A percentile compares a stretch with the other conserved stretches of the same genome.
Conservation (phyloP, 2,797 vertebrate genomes). For the Caiman crocodilus region DNA sequence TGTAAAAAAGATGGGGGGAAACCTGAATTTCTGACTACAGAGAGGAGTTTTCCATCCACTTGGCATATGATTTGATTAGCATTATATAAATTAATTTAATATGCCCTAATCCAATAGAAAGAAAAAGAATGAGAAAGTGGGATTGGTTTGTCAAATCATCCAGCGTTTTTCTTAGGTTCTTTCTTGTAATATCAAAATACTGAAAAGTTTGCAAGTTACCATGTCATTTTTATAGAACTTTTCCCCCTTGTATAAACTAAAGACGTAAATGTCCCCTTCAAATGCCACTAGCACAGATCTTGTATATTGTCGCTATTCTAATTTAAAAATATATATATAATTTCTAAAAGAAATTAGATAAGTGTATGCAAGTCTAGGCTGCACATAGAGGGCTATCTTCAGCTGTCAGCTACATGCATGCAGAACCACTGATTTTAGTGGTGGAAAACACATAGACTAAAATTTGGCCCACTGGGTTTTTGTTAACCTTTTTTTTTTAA, state of each 20-base stretch:
- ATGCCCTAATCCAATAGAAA: constrained; percentile 39
- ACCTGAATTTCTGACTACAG: not conserved
- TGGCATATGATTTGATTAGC: constrained; percentile 49
- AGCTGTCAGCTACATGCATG: constrained; percentile 39
- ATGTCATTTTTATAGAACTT: constrained; percentile 53
- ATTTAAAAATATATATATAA: constrained; percentile 60
- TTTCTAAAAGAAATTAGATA: constrained; percentile 62
- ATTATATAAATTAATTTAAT: constrained; percentile 53
- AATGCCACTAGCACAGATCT: constrained; percentile 69
- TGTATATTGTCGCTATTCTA: constrained; percentile 62
- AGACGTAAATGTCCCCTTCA: constrained; percentile 62
- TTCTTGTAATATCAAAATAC: constrained; percentile 55
- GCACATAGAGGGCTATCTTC: constrained; percentile 2
- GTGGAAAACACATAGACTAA: constrained; percentile 72
- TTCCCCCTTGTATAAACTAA: constrained; percentile 62
- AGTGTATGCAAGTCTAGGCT: constrained; percentile 54
- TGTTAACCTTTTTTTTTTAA: constrained; percentile 54
- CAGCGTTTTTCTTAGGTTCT: constrained; percentile 60
- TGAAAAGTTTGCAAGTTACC: constrained; percentile 82
- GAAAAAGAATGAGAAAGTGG: constrained; percentile 44
- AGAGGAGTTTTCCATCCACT: not conserved
- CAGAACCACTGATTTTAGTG: constrained; percentile 74
- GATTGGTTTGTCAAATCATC: constrained; percentile 73
- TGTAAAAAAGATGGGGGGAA: not conserved
- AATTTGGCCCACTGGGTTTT: constrained; percentile 70